phyloP scores from a whole-genome alignment of 2,797 vertebrate genomes.

The Knipowitschia caucasica region DNA sequence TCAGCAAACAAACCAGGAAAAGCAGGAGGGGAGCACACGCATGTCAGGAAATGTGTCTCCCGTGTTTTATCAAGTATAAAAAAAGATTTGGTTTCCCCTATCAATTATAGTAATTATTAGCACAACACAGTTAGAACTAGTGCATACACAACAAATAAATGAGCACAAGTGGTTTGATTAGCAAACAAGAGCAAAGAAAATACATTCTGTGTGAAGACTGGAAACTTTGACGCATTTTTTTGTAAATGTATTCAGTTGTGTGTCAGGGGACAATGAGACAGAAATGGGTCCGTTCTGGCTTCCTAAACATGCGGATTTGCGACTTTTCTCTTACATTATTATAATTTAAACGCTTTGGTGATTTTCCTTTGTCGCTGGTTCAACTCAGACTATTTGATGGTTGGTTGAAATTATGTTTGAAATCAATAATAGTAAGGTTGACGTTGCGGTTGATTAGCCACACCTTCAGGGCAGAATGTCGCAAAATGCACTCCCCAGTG shows the following conservation, averaged over 20 bases:
- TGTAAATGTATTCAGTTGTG: conserved; percentile 9
- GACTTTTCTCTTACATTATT: not conserved
- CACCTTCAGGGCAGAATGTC: not conserved
- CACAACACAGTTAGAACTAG: conserved; percentile 2
- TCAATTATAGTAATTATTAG: conserved; percentile 2
- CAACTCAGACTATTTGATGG: conserved; percentile 9
- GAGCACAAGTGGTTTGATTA: conserved; percentile 9
- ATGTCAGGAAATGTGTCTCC: conserved; percentile 10
- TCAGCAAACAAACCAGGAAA: conserved; percentile 55
- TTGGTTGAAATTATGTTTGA: conserved; percentile 6
- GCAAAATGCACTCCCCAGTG: not conserved
- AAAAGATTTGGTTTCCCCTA: not conserved
- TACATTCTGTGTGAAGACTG: not conserved
- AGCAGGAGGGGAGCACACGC: conserved; percentile 29
- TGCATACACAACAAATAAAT: not conserved
- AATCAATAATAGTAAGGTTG: conserved; percentile 6
- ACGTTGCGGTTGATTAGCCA: conserved; percentile 1
- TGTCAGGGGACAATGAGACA: conserved; percentile 1
- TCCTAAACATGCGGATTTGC: not conserved
- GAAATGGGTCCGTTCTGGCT: not conserved
- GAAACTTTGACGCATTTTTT: not conserved
- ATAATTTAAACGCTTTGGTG: not conserved
- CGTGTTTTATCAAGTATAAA: not conserved
- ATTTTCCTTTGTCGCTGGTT: not conserved
- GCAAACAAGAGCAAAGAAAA: conserved; percentile 3